Evolutionary conservation across 1,140 invertebrate genomes (phyloP), one percentile per base, ranked within the genome.

Genomic region (Cylas formicarius): DNA sequence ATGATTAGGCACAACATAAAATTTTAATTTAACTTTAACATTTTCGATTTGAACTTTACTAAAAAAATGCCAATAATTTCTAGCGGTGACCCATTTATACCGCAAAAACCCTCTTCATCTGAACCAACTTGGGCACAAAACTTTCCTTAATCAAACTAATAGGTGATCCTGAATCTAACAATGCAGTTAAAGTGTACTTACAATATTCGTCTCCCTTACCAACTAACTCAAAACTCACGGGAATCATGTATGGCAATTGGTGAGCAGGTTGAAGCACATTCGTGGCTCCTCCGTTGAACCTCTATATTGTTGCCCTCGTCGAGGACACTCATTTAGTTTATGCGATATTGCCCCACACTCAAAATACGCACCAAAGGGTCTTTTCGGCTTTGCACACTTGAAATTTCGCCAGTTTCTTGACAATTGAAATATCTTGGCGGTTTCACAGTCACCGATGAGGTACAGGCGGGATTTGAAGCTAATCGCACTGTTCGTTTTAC

Each of bases 221-320:
- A 31, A 11, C 11, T 6, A 31, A n/a, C 38, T 27, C 20, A 7
- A 18, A 28, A 32, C 41, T 36, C 33, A 28, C 18, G 4, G 9
- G 3, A 40, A 9, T 10, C 23, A 31, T 6, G 18, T 21, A 32
- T 44, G 47, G 7, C 33, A 20, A 13, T 10, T 13, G 11, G 18
- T 20, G 9, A 28, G 7, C 19, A 28, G 39, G 24, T 35, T 44
- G 35, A 11, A 49, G 31, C 41, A 44, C 20, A 13, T 37, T 10
- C 10, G 9, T 5, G 29, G 11, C 11, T 31, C 29, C 5, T 31
- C 11, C 29, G 7, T n/a, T 5, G 29, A 5, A 5, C 18, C 11
- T 13, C 5, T 31, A 13, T 5, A 31, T 11, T 6, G 5, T 6
- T 16, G 29, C 5, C 29, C 18, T 16, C 29, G 5, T 11, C 11